A percentile compares a stretch with the other conserved stretches of the same genome.
phyloP scores from a whole-genome alignment of 2,888 invertebrate species.

The Rhogogaster chlorosoma region DNA sequence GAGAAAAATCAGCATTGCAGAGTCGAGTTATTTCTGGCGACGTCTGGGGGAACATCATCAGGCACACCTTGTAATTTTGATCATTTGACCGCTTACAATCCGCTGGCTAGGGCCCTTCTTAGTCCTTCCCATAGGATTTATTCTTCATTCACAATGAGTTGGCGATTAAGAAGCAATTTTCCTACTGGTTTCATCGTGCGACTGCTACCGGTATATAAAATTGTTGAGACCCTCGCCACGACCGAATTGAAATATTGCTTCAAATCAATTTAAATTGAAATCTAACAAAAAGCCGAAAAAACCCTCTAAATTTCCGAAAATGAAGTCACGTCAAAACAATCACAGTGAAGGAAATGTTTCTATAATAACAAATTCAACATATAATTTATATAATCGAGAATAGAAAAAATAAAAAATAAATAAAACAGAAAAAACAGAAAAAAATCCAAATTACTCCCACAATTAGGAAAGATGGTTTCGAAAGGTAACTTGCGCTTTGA shows the following conservation, averaged over 20 bases:
- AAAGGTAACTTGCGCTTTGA: neutral
- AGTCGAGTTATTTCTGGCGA: slow-evolving; percentile 64
- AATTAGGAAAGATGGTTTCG: slow-evolving; percentile 26
- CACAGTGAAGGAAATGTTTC: neutral
- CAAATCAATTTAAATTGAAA: slow-evolving; percentile 17
- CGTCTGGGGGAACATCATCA: slow-evolving; percentile 74
- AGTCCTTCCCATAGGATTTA: slow-evolving; percentile 73
- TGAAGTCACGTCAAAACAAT: neutral
- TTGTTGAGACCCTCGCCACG: neutral
- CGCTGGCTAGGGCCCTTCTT: slow-evolving; percentile 59
- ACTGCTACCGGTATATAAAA: slow-evolving; percentile 15
- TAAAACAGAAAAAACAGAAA: neutral
- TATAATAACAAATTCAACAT: neutral
- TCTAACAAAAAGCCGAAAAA: neutral
- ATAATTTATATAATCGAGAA: neutral
- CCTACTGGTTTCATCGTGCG: slow-evolving; percentile 26
- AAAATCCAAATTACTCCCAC: neutral
- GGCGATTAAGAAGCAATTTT: slow-evolving; percentile 54
- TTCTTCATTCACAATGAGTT: slow-evolving; percentile 67
- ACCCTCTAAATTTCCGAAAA: neutral
- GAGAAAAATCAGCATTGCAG: slow-evolving; percentile 55
- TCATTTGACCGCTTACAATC: slow-evolving; percentile 76
- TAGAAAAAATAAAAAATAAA: neutral
- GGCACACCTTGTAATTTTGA: slow-evolving; percentile 77
- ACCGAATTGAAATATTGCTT: slow-evolving; percentile 1